Evolutionary conservation across 2,888 invertebrate species (phyloP).

Genomic region (Esperia sulphurella): DNA sequence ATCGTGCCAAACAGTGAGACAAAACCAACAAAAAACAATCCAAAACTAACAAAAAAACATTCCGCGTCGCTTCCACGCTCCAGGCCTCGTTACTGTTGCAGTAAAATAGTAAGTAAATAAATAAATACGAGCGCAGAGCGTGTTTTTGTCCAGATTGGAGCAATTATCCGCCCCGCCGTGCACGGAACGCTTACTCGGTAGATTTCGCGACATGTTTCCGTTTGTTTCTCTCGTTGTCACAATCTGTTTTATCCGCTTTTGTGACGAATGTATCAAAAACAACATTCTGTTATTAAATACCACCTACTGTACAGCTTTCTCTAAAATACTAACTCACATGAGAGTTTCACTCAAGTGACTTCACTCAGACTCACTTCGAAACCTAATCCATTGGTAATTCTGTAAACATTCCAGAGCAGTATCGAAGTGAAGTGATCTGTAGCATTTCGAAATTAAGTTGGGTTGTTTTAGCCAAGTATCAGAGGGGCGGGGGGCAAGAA

Average conservation of each 20-base stretch:
- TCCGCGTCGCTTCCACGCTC: slow-evolving; percentile 13
- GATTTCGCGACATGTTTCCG: slow-evolving; percentile 23
- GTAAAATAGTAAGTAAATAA: slow-evolving; percentile 73
- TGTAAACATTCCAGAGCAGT: too few species aligned
- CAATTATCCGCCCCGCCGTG: slow-evolving; percentile 45
- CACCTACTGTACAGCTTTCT: too few species aligned
- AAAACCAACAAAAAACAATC: slow-evolving; percentile 1
- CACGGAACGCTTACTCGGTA: not conserved
- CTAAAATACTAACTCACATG: too few species aligned
- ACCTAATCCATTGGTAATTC: too few species aligned
- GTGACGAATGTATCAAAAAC: slow-evolving; percentile 1
- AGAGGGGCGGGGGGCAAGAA: too few species aligned
- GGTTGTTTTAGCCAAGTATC: too few species aligned
- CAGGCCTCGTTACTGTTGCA: slow-evolving; percentile 57
- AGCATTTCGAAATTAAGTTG: too few species aligned
- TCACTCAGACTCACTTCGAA: too few species aligned
- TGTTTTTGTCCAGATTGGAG: slow-evolving; percentile 67
- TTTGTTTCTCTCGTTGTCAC: slow-evolving; percentile 36
- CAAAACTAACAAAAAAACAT: slow-evolving; percentile 14
- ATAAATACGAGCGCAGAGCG: slow-evolving; percentile 65
- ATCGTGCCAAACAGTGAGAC: slow-evolving; percentile 4
- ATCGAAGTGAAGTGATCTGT: too few species aligned
- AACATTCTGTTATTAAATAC: too few species aligned
- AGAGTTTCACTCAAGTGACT: too few species aligned
- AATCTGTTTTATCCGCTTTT: slow-evolving; percentile 16